Percentiles rank a stretch among this genome's conserved stretches.
These are phyloP conservation scores for Boulengerochromis microlepis DNA, from an alignment of 2,113 vertebrate species.

Conservation along the genomic window DNA sequence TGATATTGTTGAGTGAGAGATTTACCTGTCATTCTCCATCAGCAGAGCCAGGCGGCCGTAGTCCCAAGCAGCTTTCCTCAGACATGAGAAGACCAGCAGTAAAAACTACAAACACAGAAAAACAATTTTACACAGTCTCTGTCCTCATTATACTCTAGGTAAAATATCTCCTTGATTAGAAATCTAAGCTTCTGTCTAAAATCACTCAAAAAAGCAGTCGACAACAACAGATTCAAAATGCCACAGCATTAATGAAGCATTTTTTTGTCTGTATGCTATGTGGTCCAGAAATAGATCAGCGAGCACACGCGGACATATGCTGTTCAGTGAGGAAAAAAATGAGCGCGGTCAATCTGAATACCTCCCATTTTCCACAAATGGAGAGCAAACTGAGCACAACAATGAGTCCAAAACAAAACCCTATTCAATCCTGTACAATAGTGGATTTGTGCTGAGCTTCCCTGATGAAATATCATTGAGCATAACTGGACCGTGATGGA, in stretches of 20 bases:
- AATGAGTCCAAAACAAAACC: background rate
- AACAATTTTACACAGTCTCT: background rate
- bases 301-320: constrained; percentile 17
- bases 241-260: constrained; percentile 25
- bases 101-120: constrained; percentile 75
- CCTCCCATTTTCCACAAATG: background rate
- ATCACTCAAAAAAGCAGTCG: background rate
- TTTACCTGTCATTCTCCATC: constrained; percentile 92
- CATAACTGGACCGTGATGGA: background rate
- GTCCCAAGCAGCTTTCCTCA: constrained; percentile 97
- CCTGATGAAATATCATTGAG: background rate
- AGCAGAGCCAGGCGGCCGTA: constrained; percentile 91
- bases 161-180: background rate
- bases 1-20: background rate
- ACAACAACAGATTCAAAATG: background rate
- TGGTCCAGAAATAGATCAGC: constrained; percentile 60
- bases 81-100: constrained; percentile 87
- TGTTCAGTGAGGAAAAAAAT: constrained; percentile 9
- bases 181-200: background rate
- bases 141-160: background rate
- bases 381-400: background rate
- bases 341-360: constrained; percentile 4
- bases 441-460: background rate
- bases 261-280: constrained; percentile 30
- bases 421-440: background rate